phyloP scores from a whole-genome alignment of 2,797 vertebrate genomes.

The Coregonus sp. region DNA sequence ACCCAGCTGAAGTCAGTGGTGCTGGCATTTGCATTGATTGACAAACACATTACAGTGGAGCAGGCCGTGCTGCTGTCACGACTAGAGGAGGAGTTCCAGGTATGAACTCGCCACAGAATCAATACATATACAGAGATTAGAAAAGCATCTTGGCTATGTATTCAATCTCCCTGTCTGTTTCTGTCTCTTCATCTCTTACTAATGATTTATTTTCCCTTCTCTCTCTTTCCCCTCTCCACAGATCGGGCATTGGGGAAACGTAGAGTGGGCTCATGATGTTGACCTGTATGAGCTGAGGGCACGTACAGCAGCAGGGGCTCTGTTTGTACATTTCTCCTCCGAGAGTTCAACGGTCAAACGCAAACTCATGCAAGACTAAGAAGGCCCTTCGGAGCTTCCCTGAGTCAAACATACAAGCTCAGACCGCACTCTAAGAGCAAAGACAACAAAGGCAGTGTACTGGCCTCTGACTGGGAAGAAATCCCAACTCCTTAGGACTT shows the following conservation, averaged over 20 bases:
- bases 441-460: neutral
- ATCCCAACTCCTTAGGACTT: neutral
- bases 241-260: constrained; percentile 90
- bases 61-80: constrained; percentile 90
- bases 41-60: constrained; percentile 89
- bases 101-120: constrained; percentile 42
- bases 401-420: neutral
- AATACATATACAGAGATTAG: neutral
- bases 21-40: constrained; percentile 86
- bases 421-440: neutral
- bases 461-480: neutral
- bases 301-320: constrained; percentile 86
- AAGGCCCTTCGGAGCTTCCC: neutral
- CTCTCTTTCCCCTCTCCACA: constrained; percentile 51
- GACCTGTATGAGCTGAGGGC: constrained; percentile 89
- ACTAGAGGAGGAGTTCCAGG: constrained; percentile 97
- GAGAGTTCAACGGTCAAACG: constrained; percentile 85
- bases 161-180: no score
- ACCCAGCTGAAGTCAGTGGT: constrained; percentile 93
- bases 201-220: neutral
- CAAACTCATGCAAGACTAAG: constrained; percentile 90
- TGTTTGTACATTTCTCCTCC: constrained; percentile 89
- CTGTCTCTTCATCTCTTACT: neutral
- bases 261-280: constrained; percentile 95
- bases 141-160: no score